Evolutionary conservation across 2,888 invertebrate species (phyloP), one percentile per base, ranked within the genome.

Genomic region (Patella depressa): DNA sequence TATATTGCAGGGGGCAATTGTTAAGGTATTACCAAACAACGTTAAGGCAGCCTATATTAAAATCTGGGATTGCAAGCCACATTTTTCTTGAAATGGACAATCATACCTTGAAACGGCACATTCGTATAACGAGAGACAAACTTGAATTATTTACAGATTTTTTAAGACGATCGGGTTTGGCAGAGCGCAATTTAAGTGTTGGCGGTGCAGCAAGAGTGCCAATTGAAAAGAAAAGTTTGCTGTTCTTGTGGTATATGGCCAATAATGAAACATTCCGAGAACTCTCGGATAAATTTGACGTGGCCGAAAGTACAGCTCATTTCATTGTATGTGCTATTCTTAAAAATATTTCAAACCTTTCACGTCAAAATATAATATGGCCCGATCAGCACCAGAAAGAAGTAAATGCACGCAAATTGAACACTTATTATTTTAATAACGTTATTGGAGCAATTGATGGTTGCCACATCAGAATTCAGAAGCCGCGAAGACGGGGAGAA

Each of bases 401-500:
- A 59, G 59, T 59, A 5, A 59, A 59, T 59, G 59, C 59, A 15
- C 59, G 14, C 12, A 59, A 59, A 59, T 59, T 59, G 2, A 59
- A 14, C 12, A 59, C 7, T 59, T 19, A 59, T 7, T 19, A 77
- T 34, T 81, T 81, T 74, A 75, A 76, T 53, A 75, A 78, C 45
- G 70, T 73, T 72, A 76, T 76, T 12, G 78, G 81, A 15, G 81
- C 78, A 17, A 73, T 81, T 55, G 80, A 80, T 80, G 80, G 78
- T 11, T 76, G 74, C 7, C 81, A 78, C 71, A 73, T 81, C 19
- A 76, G 76, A 2, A 80, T 78, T 45, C 45, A 71, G 24, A 78
- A 76, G 15, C 78, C 78, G 34, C 19, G 29, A 34, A 57, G 78
- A 14, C 19, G 71, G 53, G 71, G 53, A 29, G 72, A 55, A 7